A percentile compares a stretch with the other conserved stretches of the same genome.
These are phyloP conservation scores for Ochropleura leucogaster DNA, from an alignment of 2,888 invertebrate species.

Conservation along the genomic window DNA sequence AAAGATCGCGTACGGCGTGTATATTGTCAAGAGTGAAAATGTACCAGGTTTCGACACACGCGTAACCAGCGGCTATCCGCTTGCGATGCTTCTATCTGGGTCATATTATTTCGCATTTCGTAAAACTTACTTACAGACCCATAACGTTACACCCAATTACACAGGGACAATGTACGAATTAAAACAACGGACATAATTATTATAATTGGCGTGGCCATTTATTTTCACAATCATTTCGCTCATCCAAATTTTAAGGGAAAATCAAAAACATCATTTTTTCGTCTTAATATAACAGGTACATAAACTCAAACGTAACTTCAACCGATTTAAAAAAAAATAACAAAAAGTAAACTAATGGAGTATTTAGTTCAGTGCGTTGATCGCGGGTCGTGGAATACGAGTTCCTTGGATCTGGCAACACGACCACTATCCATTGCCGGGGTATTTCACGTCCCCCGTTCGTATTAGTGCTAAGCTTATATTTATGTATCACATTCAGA, in stretches of 20 bases:
- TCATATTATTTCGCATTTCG: slow-evolving; percentile 86
- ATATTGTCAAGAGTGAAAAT: slow-evolving; percentile 84
- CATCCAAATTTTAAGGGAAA: slow-evolving; percentile 58
- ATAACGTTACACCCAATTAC: slow-evolving; percentile 75
- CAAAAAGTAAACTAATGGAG: slow-evolving; percentile 82
- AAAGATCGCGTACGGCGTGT: slow-evolving; percentile 78
- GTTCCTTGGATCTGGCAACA: slow-evolving; percentile 69
- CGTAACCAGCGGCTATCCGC: slow-evolving; percentile 75
- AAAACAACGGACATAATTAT: slow-evolving; percentile 72
- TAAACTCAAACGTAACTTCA: slow-evolving; percentile 88
- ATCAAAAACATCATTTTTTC: slow-evolving; percentile 61
- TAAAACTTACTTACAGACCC: slow-evolving; percentile 78
- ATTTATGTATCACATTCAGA: slow-evolving; percentile 90
- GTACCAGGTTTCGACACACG: slow-evolving; percentile 76
- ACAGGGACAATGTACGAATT: slow-evolving; percentile 70
- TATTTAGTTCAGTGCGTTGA: slow-evolving; percentile 85
- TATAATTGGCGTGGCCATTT: slow-evolving; percentile 67
- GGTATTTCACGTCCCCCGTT: slow-evolving; percentile 78
- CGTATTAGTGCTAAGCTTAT: slow-evolving; percentile 87
- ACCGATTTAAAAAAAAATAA: slow-evolving; percentile 81
- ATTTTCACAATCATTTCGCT: slow-evolving; percentile 74
- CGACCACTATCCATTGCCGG: slow-evolving; percentile 78
- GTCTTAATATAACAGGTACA: slow-evolving; percentile 88
- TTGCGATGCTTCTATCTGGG: slow-evolving; percentile 84
- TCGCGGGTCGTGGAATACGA: slow-evolving; percentile 77